A percentile compares a stretch with the other conserved stretches of the same genome.
These are phyloP conservation scores for Corythoichthys haematopterus DNA, from an alignment of 2,113 vertebrate genomes.

Conservation along the genomic window DNA sequence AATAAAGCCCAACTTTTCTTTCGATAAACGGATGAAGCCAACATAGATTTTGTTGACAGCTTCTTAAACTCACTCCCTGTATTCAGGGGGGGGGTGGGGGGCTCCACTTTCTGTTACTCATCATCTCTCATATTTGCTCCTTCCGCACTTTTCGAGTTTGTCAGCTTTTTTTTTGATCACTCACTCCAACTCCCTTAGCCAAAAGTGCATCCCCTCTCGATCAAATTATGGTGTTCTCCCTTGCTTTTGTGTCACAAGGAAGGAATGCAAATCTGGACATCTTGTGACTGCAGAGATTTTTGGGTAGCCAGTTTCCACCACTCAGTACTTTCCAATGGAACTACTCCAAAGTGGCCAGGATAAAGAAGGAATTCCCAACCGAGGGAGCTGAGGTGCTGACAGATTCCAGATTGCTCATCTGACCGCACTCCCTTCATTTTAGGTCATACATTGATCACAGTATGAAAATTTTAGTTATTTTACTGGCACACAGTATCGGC, in stretches of 20 bases:
- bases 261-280: constrained; percentile 95
- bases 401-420: constrained; percentile 81
- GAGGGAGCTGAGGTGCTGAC: constrained; percentile 84
- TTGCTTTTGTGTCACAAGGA: constrained; percentile 89
- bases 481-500: neutral
- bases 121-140: neutral
- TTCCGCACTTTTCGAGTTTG: neutral
- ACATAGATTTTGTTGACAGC: constrained; percentile 3
- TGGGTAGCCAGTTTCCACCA: constrained; percentile 91
- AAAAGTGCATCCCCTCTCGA: constrained; percentile 63
- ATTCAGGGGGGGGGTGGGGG: neutral
- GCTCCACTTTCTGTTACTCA: neutral
- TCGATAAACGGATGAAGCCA: constrained; percentile 35
- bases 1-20: constrained; percentile 17
- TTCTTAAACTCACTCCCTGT: neutral
- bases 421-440: constrained; percentile 33
- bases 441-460: constrained; percentile 32
- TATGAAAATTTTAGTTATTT: constrained; percentile 3
- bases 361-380: constrained; percentile 76
- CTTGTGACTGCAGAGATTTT: constrained; percentile 78
- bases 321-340: constrained; percentile 90
- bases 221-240: constrained; percentile 84
- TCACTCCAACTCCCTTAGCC: constrained; percentile 8
- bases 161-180: constrained; percentile 7
- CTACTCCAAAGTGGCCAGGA: constrained; percentile 84